Base-by-base conservation (phyloP, 2,888 invertebrate species). In the Temnothorax unifasciatus region DNA sequence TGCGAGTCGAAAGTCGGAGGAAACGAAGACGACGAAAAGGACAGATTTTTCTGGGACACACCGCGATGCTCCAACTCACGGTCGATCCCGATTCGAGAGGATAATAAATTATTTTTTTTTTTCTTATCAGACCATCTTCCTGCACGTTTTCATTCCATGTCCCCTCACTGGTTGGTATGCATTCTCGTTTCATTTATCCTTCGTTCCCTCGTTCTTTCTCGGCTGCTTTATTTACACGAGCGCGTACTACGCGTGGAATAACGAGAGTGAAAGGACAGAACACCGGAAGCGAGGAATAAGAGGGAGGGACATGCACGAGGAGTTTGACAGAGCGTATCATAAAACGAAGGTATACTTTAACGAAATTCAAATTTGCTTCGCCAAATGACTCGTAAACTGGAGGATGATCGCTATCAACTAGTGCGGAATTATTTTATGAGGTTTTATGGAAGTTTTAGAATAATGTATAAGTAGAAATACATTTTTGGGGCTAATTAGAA, bases 71-170 rank as follows among this genome's bases (percentile, higher is more conserved):
- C 68, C 74, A 76, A 85, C 81, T 76, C 71, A 71, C 63, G 69
- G 86, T 88, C 90, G 90, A 90, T 91, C 91, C 86, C 88, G 85
- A 90, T 91, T 89, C 91, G 89, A 87, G 88, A 90, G 90, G 90
- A 92, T 93, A 93, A 93, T 93, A 92, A 92, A 93, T 93, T 92
- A 92, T 93, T 92, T 93, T 93, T 92, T 92, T 92, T 93, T 92
- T 69, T 34, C 11, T n/a, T 63, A 82, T 84, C 54, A n/a, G 3
- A 83, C 74, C 79, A 84, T 83, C 75, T 47, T 71, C 61, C 13
- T 41, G 57, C 44, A 54, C 38, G 50, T 66, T 64, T 82, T 41
- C 75, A 44, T 34, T 21, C 50, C 0, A 44, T 41, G 73, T 74
- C 50, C 77, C 38, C 59, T 71, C 52, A 25, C 21, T 63, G 44